phyloP scores from a whole-genome alignment of 2,113 vertebrate genomes.

The Siniperca knerii region DNA sequence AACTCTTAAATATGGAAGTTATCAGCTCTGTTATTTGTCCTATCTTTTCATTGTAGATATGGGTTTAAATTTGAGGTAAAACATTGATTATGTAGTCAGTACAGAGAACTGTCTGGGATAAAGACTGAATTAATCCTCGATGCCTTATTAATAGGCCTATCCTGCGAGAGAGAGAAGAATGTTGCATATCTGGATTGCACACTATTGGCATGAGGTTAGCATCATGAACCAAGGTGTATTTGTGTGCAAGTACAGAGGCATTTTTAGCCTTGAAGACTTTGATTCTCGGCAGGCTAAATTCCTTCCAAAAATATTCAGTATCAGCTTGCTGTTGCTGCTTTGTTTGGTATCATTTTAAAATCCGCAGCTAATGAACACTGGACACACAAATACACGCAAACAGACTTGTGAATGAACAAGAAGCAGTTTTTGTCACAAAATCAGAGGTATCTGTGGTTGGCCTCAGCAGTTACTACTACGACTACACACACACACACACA shows the following conservation, averaged over 20 bases:
- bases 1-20: not conserved
- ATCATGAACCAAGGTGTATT: slow-evolving; percentile 50
- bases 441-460: slow-evolving; percentile 72
- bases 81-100: not conserved
- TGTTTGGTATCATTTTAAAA: slow-evolving; percentile 16
- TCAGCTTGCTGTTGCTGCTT: slow-evolving; percentile 27
- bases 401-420: slow-evolving; percentile 42
- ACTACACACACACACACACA: slow-evolving; percentile 15
- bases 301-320: slow-evolving; percentile 46
- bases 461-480: slow-evolving; percentile 55
- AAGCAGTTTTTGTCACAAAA: slow-evolving; percentile 46
- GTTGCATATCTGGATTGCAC: slow-evolving; percentile 39
- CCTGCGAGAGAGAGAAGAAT: slow-evolving; percentile 27
- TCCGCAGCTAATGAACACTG: slow-evolving; percentile 8
- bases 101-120: not conserved
- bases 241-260: slow-evolving; percentile 48
- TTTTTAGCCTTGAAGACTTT: slow-evolving; percentile 53
- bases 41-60: not conserved
- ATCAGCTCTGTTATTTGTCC: not conserved
- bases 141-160: not conserved
- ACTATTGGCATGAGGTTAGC: slow-evolving; percentile 23
- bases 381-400: slow-evolving; percentile 14
- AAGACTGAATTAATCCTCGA: not conserved
- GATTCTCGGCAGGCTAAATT: slow-evolving; percentile 45
- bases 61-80: not conserved